Conservation (phyloP, 2,888 invertebrate genomes). For the Phortica magna region DNA sequence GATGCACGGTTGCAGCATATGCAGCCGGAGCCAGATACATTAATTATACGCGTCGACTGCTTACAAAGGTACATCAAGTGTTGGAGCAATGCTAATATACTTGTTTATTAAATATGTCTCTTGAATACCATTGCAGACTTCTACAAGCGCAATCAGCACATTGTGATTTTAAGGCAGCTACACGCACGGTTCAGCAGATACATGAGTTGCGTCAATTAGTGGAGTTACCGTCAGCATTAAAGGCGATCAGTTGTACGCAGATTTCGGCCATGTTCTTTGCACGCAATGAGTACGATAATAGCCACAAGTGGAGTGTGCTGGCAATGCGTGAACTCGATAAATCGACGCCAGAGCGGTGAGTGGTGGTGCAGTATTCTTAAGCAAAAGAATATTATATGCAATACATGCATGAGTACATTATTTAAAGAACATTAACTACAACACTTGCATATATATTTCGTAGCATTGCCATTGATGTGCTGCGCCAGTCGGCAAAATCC, state of each 20-base stretch:
- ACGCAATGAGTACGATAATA: constrained; percentile 91
- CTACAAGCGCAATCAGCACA: constrained; percentile 90
- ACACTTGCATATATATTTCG: constrained; percentile 14
- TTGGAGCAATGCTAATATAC: neutral
- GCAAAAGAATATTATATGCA: too few relatives aligned
- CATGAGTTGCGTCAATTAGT: constrained; percentile 79
- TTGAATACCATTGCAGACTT: constrained; percentile 81
- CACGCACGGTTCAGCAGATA: constrained; percentile 84
- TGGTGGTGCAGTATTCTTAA: constrained; percentile 2
- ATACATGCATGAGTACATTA: constrained; percentile 11
- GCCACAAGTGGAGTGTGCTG: constrained; percentile 87
- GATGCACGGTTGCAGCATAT: constrained; percentile 82
- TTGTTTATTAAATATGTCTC: neutral
- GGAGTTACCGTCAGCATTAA: constrained; percentile 77
- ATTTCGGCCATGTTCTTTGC: constrained; percentile 90
- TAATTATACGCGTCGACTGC: constrained; percentile 87
- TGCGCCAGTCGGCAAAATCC: constrained; percentile 91
- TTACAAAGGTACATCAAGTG: constrained; percentile 86
- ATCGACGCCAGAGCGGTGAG: constrained; percentile 82
- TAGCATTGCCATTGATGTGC: constrained; percentile 87
- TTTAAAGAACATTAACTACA: neutral
- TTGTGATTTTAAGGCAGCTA: constrained; percentile 88
- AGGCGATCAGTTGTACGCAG: constrained; percentile 88
- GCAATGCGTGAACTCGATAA: constrained; percentile 85
- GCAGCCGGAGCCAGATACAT: constrained; percentile 80